Evolutionary conservation across 1,140 invertebrate genomes (phyloP).

Genomic region (Thereuonema tuberculata): DNA sequence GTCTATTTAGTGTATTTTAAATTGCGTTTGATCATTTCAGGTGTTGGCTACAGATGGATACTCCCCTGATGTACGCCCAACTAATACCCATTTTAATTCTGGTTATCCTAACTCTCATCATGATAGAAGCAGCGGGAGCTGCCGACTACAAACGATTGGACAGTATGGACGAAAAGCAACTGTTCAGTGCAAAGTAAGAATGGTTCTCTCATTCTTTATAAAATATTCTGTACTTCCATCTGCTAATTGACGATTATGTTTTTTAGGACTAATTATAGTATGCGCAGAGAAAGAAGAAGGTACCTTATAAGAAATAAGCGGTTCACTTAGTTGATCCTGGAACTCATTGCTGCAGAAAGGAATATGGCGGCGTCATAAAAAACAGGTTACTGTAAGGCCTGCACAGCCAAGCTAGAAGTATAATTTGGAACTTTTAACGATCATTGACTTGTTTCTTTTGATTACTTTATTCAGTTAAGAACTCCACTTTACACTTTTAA

Average conservation of each 20-base stretch:
- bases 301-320: not conserved
- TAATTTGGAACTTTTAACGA: not conserved
- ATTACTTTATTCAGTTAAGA: no score
- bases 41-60: slow-evolving; percentile 28
- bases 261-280: not conserved
- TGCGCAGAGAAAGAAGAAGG: not conserved
- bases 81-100: slow-evolving; percentile 21
- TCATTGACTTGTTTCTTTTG: no score
- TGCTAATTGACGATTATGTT: not conserved
- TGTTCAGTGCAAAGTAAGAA: slow-evolving; percentile 17
- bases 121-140: slow-evolving; percentile 27
- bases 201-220: not conserved
- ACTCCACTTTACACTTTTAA: no score
- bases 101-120: slow-evolving; percentile 23
- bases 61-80: slow-evolving; percentile 19
- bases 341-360: no score
- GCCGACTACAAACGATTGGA: slow-evolving; percentile 25
- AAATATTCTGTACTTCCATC: not conserved
- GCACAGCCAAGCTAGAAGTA: no score
- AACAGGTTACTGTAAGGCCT: no score
- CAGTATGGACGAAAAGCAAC: slow-evolving; percentile 16
- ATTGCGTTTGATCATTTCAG: slow-evolving; percentile 4
- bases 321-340: not conserved
- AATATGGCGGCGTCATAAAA: no score
- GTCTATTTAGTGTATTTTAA: not conserved